phyloP scores from a whole-genome alignment of 2,113 vertebrate genomes.

The Rafetus swinhoei region DNA sequence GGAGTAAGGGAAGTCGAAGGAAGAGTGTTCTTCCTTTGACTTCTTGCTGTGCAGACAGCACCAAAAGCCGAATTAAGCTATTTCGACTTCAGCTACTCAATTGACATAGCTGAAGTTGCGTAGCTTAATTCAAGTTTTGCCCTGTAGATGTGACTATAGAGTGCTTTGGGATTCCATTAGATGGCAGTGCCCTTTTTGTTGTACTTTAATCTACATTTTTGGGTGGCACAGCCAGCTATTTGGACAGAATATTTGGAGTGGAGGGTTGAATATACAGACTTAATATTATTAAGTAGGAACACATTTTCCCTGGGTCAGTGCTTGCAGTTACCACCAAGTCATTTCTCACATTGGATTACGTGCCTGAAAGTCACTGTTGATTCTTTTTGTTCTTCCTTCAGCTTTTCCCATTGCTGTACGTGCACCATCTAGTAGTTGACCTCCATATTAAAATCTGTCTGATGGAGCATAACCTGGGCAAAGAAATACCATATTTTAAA shows the following conservation, averaged over 20 bases:
- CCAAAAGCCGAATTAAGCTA: too few species aligned
- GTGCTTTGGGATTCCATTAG: constrained; percentile 5
- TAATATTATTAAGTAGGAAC: not conserved
- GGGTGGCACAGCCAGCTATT: not conserved
- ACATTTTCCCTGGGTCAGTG: not conserved
- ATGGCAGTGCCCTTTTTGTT: not conserved
- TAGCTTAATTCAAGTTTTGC: too few species aligned
- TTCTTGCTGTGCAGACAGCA: too few species aligned
- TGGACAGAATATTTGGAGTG: not conserved
- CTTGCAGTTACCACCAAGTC: not conserved
- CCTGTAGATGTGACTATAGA: not conserved
- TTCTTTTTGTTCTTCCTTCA: not conserved
- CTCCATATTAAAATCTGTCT: not conserved
- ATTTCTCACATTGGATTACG: not conserved
- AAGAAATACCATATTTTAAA: not conserved
- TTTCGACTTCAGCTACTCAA: too few species aligned
- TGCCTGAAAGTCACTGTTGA: not conserved
- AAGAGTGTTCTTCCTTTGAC: too few species aligned
- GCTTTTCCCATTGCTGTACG: not conserved
- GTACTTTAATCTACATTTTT: constrained; percentile 13
- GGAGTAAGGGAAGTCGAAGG: too few species aligned
- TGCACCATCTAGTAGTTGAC: not conserved
- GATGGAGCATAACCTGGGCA: not conserved
- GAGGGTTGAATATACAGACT: not conserved
- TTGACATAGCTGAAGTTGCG: too few species aligned